Evolutionary conservation across 2,797 vertebrate species (phyloP).

Genomic region (Dallia pectoralis): DNA sequence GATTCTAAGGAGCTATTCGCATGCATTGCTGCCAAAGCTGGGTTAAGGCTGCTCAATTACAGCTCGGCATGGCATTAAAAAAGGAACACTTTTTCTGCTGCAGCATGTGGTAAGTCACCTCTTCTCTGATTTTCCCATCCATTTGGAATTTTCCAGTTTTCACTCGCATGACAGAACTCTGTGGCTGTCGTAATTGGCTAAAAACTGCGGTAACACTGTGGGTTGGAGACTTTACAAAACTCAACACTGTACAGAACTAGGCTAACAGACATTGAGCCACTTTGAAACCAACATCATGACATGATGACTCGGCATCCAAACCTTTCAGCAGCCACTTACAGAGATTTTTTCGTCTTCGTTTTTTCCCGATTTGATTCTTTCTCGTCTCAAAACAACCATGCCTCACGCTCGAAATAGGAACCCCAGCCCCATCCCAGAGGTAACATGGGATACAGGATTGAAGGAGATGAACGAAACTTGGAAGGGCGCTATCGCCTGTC

Average conservation of each 20-base stretch:
- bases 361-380: slow-evolving; percentile 58
- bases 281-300: slow-evolving; percentile 54
- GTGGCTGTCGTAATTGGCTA: slow-evolving; percentile 67
- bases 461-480: slow-evolving; percentile 94
- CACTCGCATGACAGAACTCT: slow-evolving; percentile 69
- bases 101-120: slow-evolving; percentile 72
- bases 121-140: slow-evolving; percentile 54
- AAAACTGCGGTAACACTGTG: slow-evolving; percentile 54
- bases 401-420: slow-evolving; percentile 82
- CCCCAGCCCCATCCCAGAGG: slow-evolving; percentile 80
- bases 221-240: slow-evolving; percentile 27
- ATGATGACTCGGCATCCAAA: slow-evolving; percentile 62
- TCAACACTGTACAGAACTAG: slow-evolving; percentile 38
- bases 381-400: slow-evolving; percentile 70
- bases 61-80: slow-evolving; percentile 64
- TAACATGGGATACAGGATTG: slow-evolving; percentile 81
- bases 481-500: slow-evolving; percentile 88
- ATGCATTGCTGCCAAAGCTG: slow-evolving; percentile 73
- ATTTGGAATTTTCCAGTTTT: slow-evolving; percentile 53
- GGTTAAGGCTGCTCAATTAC: slow-evolving; percentile 66
- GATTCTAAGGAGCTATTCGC: slow-evolving; percentile 73
- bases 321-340: slow-evolving; percentile 55
- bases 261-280: slow-evolving; percentile 48
- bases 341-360: slow-evolving; percentile 55
- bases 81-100: slow-evolving; percentile 56